Base-by-base conservation (phyloP, 2,113 vertebrate species). In the Amphiprion percula region DNA sequence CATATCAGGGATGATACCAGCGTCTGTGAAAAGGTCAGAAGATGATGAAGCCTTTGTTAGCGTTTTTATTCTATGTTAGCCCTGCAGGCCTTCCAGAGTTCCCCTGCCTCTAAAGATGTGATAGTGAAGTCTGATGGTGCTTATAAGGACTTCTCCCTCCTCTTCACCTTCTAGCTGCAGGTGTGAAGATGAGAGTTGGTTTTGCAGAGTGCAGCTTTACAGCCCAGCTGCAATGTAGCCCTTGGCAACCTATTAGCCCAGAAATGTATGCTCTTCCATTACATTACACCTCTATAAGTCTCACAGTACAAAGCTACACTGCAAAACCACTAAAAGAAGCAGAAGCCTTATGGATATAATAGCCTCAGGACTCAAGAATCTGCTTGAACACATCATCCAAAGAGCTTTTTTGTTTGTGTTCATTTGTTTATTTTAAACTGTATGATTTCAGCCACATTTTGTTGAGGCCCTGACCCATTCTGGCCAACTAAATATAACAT, bases 211-310 rank as follows among this genome's bases (percentile, higher is more conserved):
- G 60, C 53, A 41, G 68, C 47, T 73, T 56, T 68, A 75, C 61
- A 60, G 68, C 60, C 10, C 21, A 49, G 84, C 58, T 7, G 44
- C 73, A 59, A 69, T 3, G 44, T 77, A 50, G 80, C 87, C 83
- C 68, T 60, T 17, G 56, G 85, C 85, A 77, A 79, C 87, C 83
- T 82, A 79, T 88, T 86, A 80, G 58, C 84, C 78, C 24, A 80
- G 66, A 90, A 83, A 87, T 53, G 71, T 46, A 23, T n/a, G 30
- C 24, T 63, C 66, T 66, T 83, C 77, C 52, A 37, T 79, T 66
- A 66, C 60, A 55, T 19, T 65, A 3, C 44, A 47, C 47, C 64
- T 75, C 66, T 33, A 23, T 78, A 70, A 56, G 49, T n/a, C n/a
- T 66, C 52, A 37, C 67, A 56, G 54, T n/a, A 56, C 28, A 73